Evolutionary conservation across 2,797 vertebrate genomes (phyloP), one percentile per base, ranked within the genome.

Genomic region (Gorsachius magnificus): DNA sequence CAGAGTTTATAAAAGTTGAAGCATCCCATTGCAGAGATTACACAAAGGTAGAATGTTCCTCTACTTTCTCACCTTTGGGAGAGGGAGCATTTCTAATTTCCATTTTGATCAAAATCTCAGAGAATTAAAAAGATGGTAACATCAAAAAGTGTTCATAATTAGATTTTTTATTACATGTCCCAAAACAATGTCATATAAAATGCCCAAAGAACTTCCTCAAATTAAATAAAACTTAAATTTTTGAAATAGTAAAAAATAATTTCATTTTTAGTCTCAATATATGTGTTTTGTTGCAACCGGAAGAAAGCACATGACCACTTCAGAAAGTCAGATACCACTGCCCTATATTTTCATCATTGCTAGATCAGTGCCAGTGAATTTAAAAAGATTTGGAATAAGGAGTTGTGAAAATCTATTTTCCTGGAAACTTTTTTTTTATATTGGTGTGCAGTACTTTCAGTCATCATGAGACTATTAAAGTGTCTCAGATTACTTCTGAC

Each of bases 371-470:
- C 16, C 24, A 71, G 13, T 21, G 51, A 68, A 76, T 72, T 84
- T 51, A 0, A 86, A 90, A 85, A 57, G 4, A 78, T 35, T 35
- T 71, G 41, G 22, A 19, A 48, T 77, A 48, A 92, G 46, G 14
- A 88, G 28, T 53, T 51, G n/a, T 74, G 50, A 54, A 92, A 79
- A 79, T 50, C 31, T 66, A 5, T 81, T 85, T 96, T 92, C 82
- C 89, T 86, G 58, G 81, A 88, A 91, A 76, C 22, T 80, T 76
- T 16, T 60, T 60, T 74, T 87, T 93, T 76, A 65, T 89, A 21
- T 38, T 78, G 63, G 38, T 1, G 0, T 36, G 36, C 29, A 77
- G 38, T 57, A 16, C 68, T 89, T 92, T 74, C 58, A 63, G 0
- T 80, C 87, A 79, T 57, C 18, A 66, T 19, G 25, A 82, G 45